A percentile compares a stretch with the other conserved stretches of the same genome.
Evolutionary conservation across 1,140 invertebrate species (phyloP).

Genomic region (Dinoponera quadriceps): DNA sequence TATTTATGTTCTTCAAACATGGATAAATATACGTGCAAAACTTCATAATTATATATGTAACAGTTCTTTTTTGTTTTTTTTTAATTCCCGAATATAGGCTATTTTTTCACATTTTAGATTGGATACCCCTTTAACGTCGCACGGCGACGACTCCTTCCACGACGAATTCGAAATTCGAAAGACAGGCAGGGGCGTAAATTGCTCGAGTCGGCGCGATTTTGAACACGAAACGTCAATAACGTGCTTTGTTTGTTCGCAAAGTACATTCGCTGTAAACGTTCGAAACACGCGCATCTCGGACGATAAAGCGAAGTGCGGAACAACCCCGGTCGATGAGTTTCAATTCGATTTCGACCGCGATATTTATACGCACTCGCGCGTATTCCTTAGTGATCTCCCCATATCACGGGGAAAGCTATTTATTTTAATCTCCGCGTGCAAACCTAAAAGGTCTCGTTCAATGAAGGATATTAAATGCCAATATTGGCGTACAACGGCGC

Average conservation of each 20-base stretch:
- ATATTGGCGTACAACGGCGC: constrained; percentile 15
- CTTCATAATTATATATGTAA: no score
- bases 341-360: neutral
- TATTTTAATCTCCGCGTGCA: constrained; percentile 35
- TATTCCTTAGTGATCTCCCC: constrained; percentile 1
- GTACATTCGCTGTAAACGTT: constrained; percentile 2
- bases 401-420: neutral
- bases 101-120: no score
- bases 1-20: no score
- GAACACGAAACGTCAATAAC: neutral
- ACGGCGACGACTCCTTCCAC: no score
- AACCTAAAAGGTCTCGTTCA: neutral
- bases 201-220: neutral
- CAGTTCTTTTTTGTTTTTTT: no score
- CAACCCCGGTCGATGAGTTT: neutral
- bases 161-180: no score
- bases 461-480: constrained; percentile 39
- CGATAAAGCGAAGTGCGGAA: neutral
- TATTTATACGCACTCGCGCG: neutral
- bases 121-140: no score
- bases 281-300: neutral
- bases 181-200: neutral
- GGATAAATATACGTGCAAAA: no score
- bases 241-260: neutral
- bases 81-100: no score